phyloP scores from a whole-genome alignment of 1,140 invertebrate genomes.

The Neotoxoptera formosana region DNA sequence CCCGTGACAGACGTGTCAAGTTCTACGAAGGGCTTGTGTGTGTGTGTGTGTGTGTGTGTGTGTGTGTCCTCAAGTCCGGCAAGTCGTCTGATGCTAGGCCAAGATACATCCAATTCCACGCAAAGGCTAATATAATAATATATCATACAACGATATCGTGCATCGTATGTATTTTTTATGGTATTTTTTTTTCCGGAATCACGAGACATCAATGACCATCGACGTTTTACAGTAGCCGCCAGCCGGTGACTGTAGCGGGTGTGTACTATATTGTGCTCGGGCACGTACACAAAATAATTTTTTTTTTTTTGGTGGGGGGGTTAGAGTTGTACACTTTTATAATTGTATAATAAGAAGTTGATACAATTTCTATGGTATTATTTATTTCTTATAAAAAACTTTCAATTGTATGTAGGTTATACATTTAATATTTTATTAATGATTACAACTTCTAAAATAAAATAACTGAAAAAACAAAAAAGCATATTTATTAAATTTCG shows the following conservation, averaged over 20 bases:
- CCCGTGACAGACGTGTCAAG: slow-evolving; percentile 47
- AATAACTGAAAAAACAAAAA: too few species aligned
- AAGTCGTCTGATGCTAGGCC: slow-evolving; percentile 12
- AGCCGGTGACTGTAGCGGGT: neutral
- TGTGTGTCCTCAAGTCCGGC: neutral
- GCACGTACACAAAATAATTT: too few species aligned
- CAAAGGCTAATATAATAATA: neutral
- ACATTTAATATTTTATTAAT: too few species aligned
- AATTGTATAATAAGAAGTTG: too few species aligned
- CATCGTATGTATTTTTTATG: neutral
- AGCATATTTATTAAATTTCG: too few species aligned
- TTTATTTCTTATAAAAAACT: too few species aligned
- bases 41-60: neutral
- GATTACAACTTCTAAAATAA: too few species aligned
- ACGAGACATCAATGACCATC: neutral
- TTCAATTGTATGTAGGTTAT: too few species aligned
- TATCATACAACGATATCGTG: neutral
- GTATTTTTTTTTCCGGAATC: slow-evolving; percentile 7
- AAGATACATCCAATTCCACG: neutral
- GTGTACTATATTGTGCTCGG: too few species aligned
- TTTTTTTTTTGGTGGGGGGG: too few species aligned
- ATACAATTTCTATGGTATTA: too few species aligned
- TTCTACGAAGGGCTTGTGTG: neutral
- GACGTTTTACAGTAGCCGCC: neutral
- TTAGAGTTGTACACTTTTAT: too few species aligned